phyloP scores from a whole-genome alignment of 2,113 vertebrate genomes.

The Rhabdomys dilectus region DNA sequence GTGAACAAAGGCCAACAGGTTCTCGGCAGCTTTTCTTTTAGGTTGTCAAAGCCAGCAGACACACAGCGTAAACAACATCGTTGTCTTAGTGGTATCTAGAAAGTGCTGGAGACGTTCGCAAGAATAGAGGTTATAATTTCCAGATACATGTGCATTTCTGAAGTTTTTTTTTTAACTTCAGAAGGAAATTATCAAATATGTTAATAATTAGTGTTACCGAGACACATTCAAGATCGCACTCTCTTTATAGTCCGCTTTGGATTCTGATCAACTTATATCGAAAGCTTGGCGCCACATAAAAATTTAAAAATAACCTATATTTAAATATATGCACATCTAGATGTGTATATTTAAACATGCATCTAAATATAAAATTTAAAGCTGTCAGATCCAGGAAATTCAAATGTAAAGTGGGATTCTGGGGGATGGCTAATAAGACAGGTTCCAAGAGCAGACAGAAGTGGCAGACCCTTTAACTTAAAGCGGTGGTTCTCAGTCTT shows the following conservation, averaged over 20 bases:
- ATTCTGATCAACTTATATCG: slow-evolving; percentile 44
- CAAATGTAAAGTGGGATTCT: slow-evolving; percentile 51
- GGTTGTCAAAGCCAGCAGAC: not conserved
- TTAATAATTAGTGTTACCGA: slow-evolving; percentile 39
- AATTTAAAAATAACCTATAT: slow-evolving; percentile 52
- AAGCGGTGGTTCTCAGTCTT: not conserved
- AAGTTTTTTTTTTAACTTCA: not conserved
- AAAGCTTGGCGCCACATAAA: not conserved
- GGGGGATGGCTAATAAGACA: slow-evolving; percentile 46
- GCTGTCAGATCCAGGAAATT: slow-evolving; percentile 55
- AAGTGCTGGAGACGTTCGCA: not conserved
- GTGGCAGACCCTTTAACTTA: slow-evolving; percentile 14
- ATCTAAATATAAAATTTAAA: slow-evolving; percentile 64
- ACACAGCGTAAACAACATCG: not conserved
- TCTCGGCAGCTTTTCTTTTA: not conserved
- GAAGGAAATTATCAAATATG: slow-evolving; percentile 27
- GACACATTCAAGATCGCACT: not conserved
- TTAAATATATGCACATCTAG: slow-evolving; percentile 53
- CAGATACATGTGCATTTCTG: not conserved
- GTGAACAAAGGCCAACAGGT: not conserved
- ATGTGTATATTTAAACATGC: not conserved
- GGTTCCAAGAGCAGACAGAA: slow-evolving; percentile 9
- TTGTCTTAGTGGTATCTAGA: not conserved
- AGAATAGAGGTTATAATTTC: not conserved
- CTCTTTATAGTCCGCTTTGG: slow-evolving; percentile 20